phyloP scores from a whole-genome alignment of 2,113 vertebrate genomes.

The Melanocharis versteri region DNA sequence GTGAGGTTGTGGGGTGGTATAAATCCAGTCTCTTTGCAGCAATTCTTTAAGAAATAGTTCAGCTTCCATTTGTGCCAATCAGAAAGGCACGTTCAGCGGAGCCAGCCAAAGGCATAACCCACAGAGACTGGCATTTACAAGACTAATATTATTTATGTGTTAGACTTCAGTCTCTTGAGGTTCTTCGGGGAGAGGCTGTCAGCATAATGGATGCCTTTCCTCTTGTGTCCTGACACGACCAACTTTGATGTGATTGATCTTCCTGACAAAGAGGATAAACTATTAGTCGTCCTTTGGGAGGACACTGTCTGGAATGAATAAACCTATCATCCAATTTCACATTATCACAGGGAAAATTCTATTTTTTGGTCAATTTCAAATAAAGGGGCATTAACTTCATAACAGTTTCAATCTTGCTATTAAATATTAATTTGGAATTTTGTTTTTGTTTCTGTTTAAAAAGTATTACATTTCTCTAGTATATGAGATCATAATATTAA shows the following conservation, averaged over 20 bases:
- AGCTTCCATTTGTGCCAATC: not conserved
- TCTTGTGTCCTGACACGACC: not conserved
- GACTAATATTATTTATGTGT: not conserved
- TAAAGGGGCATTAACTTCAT: not conserved
- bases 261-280: not conserved
- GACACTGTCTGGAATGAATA: not conserved
- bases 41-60: not conserved
- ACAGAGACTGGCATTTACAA: not conserved
- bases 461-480: not conserved
- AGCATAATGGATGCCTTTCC: not conserved
- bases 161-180: not conserved
- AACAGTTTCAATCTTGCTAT: not conserved
- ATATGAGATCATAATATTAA: not conserved
- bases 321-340: not conserved
- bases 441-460: not conserved
- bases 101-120: not conserved
- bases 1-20: not conserved
- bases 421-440: not conserved
- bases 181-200: not conserved
- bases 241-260: not conserved
- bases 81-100: not conserved
- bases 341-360: not conserved
- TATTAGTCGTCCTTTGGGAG: not conserved
- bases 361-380: not conserved
- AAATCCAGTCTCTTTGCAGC: not conserved